A percentile compares a stretch with the other conserved stretches of the same genome.
phyloP scores from a whole-genome alignment of 2,888 invertebrate species.

The Schizotus pectinicornis region DNA sequence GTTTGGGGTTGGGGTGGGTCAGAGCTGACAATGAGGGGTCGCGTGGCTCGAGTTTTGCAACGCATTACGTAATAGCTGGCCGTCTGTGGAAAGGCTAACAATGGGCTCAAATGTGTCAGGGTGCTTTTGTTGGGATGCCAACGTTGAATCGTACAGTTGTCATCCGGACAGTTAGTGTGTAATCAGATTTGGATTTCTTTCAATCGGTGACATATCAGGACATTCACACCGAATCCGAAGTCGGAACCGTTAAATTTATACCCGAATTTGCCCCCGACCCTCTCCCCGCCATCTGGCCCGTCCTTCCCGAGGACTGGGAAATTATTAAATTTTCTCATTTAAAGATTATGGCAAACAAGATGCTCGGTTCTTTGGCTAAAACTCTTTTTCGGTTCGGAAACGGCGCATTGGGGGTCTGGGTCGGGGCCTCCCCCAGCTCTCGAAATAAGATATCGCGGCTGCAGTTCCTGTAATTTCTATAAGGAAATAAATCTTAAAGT shows the following conservation, averaged over 20 bases:
- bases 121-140: slow-evolving; percentile 32
- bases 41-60: slow-evolving; percentile 27
- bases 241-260: not conserved
- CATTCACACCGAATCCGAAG: slow-evolving; percentile 9
- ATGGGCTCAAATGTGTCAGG: slow-evolving; percentile 37
- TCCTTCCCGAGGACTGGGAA: too few relatives aligned
- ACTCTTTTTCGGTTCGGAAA: too few relatives aligned
- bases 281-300: too few relatives aligned
- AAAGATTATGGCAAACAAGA: too few relatives aligned
- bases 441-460: not conserved
- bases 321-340: too few relatives aligned
- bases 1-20: slow-evolving; percentile 38
- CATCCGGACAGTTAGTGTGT: slow-evolving; percentile 35
- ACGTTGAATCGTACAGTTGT: slow-evolving; percentile 28
- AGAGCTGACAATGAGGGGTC: slow-evolving; percentile 40
- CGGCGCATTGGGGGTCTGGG: too few relatives aligned
- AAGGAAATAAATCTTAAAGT: slow-evolving; percentile 4
- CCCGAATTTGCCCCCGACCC: slow-evolving; percentile 12
- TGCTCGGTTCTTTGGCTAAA: too few relatives aligned
- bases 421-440: not conserved
- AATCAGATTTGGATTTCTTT: slow-evolving; percentile 38
- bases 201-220: slow-evolving; percentile 20
- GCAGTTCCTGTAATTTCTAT: not conserved
- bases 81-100: slow-evolving; percentile 40
- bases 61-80: slow-evolving; percentile 39